These are phyloP conservation scores for Hemibagrus guttatus DNA, from an alignment of 2,797 vertebrate species.

Conservation along the genomic window DNA sequence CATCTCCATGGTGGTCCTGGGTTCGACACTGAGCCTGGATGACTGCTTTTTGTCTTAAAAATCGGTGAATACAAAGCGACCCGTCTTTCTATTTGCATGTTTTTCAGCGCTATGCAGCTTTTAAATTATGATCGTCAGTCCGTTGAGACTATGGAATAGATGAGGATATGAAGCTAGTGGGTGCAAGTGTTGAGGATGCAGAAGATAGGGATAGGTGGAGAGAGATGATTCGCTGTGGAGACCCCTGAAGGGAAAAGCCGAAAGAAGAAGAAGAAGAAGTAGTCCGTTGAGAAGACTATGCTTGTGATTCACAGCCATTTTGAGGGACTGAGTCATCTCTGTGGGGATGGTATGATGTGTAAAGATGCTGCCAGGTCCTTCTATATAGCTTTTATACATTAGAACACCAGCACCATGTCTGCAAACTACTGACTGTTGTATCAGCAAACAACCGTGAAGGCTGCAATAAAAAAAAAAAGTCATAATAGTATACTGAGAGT, in stretches of 20 bases:
- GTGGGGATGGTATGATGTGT: neutral
- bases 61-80: neutral
- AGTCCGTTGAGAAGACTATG: neutral
- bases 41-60: neutral
- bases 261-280: no score
- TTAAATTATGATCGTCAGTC: neutral
- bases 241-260: no score
- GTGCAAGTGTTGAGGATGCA: no score
- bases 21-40: neutral
- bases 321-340: neutral
- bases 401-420: neutral
- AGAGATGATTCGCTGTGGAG: no score
- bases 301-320: neutral
- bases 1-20: neutral
- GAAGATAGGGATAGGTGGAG: no score
- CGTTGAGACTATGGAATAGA: no score
- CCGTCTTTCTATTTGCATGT: neutral
- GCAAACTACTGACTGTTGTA: neutral
- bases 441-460: neutral
- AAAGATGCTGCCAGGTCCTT: neutral
- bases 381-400: neutral
- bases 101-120: neutral
- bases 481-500: neutral
- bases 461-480: neutral
- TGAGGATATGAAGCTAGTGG: no score